Evolutionary conservation across 2,797 vertebrate genomes (phyloP).

Genomic region (Myripristis murdjan): DNA sequence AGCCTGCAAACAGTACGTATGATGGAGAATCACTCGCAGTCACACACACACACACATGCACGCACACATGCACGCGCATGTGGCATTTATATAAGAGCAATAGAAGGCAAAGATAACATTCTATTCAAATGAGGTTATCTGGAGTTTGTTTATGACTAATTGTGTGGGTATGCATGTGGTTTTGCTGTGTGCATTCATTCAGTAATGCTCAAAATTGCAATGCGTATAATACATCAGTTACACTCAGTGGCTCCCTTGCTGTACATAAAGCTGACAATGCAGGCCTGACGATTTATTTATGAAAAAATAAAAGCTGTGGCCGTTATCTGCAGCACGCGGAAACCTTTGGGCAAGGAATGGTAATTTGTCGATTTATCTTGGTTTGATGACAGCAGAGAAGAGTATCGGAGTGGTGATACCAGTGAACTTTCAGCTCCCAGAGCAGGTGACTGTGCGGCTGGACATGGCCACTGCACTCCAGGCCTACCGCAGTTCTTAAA

Average conservation of each 20-base stretch:
- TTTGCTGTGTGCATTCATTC: conserved; percentile 52
- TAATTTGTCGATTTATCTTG: conserved; percentile 69
- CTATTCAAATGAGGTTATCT: conserved; percentile 45
- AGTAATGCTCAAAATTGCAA: conserved; percentile 46
- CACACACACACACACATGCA: not conserved
- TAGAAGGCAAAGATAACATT: conserved; percentile 24
- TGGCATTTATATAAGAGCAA: conserved; percentile 17
- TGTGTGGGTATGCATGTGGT: conserved; percentile 46
- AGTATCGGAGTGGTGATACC: conserved; percentile 36
- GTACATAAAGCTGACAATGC: conserved; percentile 65
- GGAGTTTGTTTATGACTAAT: conserved; percentile 48
- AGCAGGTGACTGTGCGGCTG: conserved; percentile 49
- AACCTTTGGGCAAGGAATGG: conserved; percentile 68
- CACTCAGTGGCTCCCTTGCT: conserved; percentile 58
- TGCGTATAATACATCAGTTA: conserved; percentile 69
- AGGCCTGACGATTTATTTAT: conserved; percentile 68
- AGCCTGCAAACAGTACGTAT: not conserved
- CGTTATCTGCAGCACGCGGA: conserved; percentile 46
- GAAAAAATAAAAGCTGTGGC: conserved; percentile 25
- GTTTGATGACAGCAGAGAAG: conserved; percentile 60
- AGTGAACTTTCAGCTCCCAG: conserved; percentile 58
- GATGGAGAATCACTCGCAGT: not conserved
- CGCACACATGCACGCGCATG: not conserved
- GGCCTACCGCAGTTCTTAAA: conserved; percentile 70
- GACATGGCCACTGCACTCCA: conserved; percentile 53